A percentile compares a stretch with the other conserved stretches of the same genome.
Evolutionary conservation across 2,888 invertebrate genomes (phyloP).

Genomic region (Pogonocherus hispidulus): DNA sequence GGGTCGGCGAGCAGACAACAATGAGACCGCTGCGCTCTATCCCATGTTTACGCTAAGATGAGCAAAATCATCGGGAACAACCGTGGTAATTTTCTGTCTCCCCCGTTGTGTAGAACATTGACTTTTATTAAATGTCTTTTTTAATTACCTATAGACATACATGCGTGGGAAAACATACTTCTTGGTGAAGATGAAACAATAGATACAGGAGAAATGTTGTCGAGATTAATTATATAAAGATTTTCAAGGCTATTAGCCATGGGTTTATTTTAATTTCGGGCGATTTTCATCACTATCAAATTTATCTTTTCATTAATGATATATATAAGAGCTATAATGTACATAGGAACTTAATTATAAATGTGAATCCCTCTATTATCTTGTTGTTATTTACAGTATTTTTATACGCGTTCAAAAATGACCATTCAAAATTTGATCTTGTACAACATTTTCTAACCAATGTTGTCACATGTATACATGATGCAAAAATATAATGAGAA

Average conservation of each 20-base stretch:
- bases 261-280: background rate
- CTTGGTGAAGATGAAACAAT: slow-evolving; percentile 1
- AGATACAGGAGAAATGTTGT: background rate
- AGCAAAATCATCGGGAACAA: slow-evolving; percentile 50
- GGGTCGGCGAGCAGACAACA: slow-evolving; percentile 64
- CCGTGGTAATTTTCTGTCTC: slow-evolving; percentile 45
- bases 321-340: too few relatives aligned
- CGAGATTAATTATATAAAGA: background rate
- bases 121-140: slow-evolving; percentile 30
- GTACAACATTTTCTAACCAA: too few relatives aligned
- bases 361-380: too few relatives aligned
- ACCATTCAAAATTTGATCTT: too few relatives aligned
- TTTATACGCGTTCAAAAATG: too few relatives aligned
- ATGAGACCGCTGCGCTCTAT: slow-evolving; percentile 53
- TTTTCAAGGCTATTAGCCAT: background rate
- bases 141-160: slow-evolving; percentile 31
- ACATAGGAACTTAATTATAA: too few relatives aligned
- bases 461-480: too few relatives aligned
- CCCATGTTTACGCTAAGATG: slow-evolving; percentile 53
- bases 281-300: background rate
- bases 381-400: too few relatives aligned
- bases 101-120: slow-evolving; percentile 24
- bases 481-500: too few relatives aligned
- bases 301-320: background rate
- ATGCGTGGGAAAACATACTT: slow-evolving; percentile 25